Conservation (phyloP, 2,888 invertebrate species). For the Exephanes ischioxanthus region DNA sequence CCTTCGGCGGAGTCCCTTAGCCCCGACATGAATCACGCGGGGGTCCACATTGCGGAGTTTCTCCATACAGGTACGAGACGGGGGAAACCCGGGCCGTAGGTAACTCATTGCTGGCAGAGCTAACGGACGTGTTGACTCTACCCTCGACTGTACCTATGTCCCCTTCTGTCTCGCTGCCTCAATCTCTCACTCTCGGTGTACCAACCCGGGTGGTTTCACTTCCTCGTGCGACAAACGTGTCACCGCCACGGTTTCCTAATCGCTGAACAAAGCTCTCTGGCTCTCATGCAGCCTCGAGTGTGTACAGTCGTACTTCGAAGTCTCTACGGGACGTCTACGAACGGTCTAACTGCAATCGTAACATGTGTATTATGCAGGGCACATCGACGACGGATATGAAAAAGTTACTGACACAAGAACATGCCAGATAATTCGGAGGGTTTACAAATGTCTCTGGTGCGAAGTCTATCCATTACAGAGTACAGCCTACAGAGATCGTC, state of each 20-base stretch:
- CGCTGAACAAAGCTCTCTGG: slow-evolving; percentile 62
- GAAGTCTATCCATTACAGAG: background rate
- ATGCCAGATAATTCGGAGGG: background rate
- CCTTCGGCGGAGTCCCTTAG: slow-evolving; percentile 31
- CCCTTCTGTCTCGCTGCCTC: slow-evolving; percentile 46
- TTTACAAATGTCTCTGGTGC: background rate
- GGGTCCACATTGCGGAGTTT: slow-evolving; percentile 44
- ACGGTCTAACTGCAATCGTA: background rate
- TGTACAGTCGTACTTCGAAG: background rate
- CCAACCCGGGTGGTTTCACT: slow-evolving; percentile 45
- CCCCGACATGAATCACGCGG: slow-evolving; percentile 54
- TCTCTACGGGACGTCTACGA: background rate
- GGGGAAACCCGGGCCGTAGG: slow-evolving; percentile 34
- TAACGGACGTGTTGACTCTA: slow-evolving; percentile 60
- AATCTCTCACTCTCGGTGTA: slow-evolving; percentile 60
- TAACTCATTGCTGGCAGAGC: slow-evolving; percentile 47
- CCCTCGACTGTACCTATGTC: slow-evolving; percentile 21
- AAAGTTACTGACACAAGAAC: background rate
- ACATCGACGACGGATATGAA: background rate
- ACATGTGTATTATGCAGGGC: background rate
- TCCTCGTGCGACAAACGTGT: slow-evolving; percentile 62
- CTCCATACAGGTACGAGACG: slow-evolving; percentile 25
- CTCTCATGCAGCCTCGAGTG: slow-evolving; percentile 1
- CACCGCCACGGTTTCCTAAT: slow-evolving; percentile 65
- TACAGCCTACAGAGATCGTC: background rate